Conservation (phyloP, 2,888 invertebrate genomes). For the Lasius platythorax region DNA sequence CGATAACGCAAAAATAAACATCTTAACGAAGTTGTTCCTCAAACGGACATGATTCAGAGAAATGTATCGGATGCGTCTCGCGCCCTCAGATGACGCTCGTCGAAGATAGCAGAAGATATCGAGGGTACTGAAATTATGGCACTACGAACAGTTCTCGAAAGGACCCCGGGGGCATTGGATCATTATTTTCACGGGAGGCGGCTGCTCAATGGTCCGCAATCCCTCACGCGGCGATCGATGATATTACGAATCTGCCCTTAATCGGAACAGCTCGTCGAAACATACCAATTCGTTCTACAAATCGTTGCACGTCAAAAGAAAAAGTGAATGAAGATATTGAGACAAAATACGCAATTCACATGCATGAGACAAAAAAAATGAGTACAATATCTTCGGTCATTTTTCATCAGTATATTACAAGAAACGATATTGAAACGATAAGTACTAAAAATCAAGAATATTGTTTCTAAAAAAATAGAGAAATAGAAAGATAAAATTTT, state of each 20-base stretch:
- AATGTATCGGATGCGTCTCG: conserved; percentile 69
- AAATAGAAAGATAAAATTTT: not conserved
- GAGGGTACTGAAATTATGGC: conserved; percentile 70
- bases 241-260: conserved; percentile 77
- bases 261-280: conserved; percentile 67
- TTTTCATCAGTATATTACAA: not conserved
- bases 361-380: not conserved
- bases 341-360: not conserved
- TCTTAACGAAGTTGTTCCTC: conserved; percentile 4
- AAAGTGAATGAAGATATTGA: conserved; percentile 18
- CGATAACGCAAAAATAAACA: not conserved
- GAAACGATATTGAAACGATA: not conserved
- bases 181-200: conserved; percentile 79
- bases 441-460: not conserved
- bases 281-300: conserved; percentile 64
- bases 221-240: conserved; percentile 72
- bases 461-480: not conserved
- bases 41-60: conserved; percentile 29
- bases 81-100: conserved; percentile 44
- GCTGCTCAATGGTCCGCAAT: conserved; percentile 78
- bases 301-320: conserved; percentile 58
- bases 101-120: conserved; percentile 63
- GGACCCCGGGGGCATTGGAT: conserved; percentile 72
- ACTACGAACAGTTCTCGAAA: conserved; percentile 67
- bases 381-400: not conserved